Evolutionary conservation across 2,797 vertebrate genomes (phyloP), one percentile per base, ranked within the genome.

Genomic region (Pelobates cultripes): DNA sequence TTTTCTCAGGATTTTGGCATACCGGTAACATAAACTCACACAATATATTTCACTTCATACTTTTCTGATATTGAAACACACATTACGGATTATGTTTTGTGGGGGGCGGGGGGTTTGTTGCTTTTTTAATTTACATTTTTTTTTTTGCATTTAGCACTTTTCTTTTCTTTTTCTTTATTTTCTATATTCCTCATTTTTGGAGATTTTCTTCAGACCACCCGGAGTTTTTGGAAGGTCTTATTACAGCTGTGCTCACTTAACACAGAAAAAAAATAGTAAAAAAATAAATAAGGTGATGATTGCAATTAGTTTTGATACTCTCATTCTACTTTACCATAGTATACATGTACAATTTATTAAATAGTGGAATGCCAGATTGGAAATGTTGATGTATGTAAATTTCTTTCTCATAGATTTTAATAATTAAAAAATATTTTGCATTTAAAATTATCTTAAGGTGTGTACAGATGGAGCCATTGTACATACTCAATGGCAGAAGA

Each of bases 211-310:
- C 67, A 51, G 71, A 78, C 76, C 75, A 78, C 76, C 70, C 70
- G 2, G 43, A 41, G 51, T 73, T 51, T 72, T 66, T 82, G 80
- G 80, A 82, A 76, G 43, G 57, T 44, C 4, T n/a, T 64, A 13
- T 6, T 71, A 51, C 80, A 82, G 74, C 80, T 82, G 80, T 72
- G 55, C 53, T 70, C 80, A 66, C 67, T 76, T 76, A 77, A 57
- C 40, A 43, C 43, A n/a, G 60, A 66, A 15, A 28, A 60, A 70
- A 2, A 28, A 53, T 14, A 53, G n/a, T 28, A 40, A 45, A 81
- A 7, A 71, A 74, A 83, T 78, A 83, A 78, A 78, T 73, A 78
- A 73, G 43, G 63, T 69, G 78, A 68, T 80, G 71, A 74, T 72
- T 68, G 78, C 43, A 60, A 57, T 69, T 67, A 5, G 47, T 55